Evolutionary conservation across 2,888 invertebrate species (phyloP).

Genomic region (Nineta flava): DNA sequence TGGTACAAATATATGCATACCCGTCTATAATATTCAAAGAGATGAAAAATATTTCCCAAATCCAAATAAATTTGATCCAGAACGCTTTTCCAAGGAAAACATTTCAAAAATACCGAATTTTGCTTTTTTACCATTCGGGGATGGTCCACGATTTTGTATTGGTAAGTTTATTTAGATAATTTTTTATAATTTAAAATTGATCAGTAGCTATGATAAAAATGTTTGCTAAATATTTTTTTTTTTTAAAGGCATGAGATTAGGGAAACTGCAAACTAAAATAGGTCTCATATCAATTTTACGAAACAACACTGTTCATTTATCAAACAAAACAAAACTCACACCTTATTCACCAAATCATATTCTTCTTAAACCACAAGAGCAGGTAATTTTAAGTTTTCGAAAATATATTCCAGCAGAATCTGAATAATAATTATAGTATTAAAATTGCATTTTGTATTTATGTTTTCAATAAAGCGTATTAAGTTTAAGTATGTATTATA

Average conservation of each 20-base stretch:
- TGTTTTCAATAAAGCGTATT: too few relatives aligned
- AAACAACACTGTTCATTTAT: conserved; percentile 16
- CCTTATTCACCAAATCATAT: too few relatives aligned
- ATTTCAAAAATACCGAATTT: not conserved
- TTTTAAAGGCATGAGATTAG: conserved; percentile 5
- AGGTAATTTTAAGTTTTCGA: too few relatives aligned
- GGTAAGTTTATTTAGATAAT: not conserved
- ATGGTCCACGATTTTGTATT: not conserved
- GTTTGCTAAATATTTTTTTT: not conserved
- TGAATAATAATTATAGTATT: too few relatives aligned
- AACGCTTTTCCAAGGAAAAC: not conserved
- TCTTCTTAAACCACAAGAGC: too few relatives aligned
- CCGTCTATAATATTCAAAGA: not conserved
- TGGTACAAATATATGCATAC: not conserved
- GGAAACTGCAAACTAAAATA: conserved; percentile 17
- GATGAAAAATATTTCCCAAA: not conserved
- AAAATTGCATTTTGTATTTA: too few relatives aligned
- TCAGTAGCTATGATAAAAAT: too few relatives aligned
- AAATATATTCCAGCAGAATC: too few relatives aligned
- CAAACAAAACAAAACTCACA: conserved; percentile 16
- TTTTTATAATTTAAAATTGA: too few relatives aligned
- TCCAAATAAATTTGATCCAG: not conserved
- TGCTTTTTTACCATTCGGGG: not conserved
- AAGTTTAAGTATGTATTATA: too few relatives aligned
- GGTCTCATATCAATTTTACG: conserved; percentile 15